phyloP scores from a whole-genome alignment of 2,888 invertebrate genomes.

The Cremastinae sp. region DNA sequence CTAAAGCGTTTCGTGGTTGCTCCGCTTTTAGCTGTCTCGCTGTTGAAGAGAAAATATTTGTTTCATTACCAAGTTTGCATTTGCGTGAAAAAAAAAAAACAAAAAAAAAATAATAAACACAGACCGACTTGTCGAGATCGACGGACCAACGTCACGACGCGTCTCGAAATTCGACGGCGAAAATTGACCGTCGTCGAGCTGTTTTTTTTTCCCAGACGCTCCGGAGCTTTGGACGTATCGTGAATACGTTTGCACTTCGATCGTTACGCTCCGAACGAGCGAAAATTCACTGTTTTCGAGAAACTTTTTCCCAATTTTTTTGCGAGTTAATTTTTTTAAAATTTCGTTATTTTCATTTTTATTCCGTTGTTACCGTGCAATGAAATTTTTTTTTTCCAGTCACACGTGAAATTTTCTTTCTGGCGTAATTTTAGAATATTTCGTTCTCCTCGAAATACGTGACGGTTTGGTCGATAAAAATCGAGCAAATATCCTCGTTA shows the following conservation, averaged over 20 bases:
- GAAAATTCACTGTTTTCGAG: not conserved
- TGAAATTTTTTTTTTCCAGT: no score
- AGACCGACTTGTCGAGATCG: not conserved
- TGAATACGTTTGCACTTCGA: slow-evolving; percentile 30
- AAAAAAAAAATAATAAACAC: slow-evolving; percentile 8
- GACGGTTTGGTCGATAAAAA: not conserved
- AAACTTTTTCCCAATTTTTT: no score
- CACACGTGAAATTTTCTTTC: no score
- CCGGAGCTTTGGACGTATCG: not conserved
- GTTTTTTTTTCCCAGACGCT: not conserved
- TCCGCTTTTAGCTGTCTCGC: slow-evolving; percentile 1
- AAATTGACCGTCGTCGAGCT: slow-evolving; percentile 27
- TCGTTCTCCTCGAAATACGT: not conserved
- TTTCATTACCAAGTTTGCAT: slow-evolving; percentile 29
- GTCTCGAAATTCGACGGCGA: slow-evolving; percentile 32
- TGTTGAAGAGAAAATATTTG: slow-evolving; percentile 6
- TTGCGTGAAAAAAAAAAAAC: slow-evolving; percentile 21
- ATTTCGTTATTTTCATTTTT: no score
- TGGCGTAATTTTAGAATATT: not conserved
- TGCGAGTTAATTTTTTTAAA: no score
- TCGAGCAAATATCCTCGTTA: slow-evolving; percentile 21
- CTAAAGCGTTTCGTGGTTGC: slow-evolving; percentile 35
- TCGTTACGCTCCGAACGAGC: slow-evolving; percentile 9
- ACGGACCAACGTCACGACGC: slow-evolving; percentile 37
- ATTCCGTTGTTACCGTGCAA: no score